Conservation (phyloP, 2,797 vertebrate genomes). For the Halcyon badia region DNA sequence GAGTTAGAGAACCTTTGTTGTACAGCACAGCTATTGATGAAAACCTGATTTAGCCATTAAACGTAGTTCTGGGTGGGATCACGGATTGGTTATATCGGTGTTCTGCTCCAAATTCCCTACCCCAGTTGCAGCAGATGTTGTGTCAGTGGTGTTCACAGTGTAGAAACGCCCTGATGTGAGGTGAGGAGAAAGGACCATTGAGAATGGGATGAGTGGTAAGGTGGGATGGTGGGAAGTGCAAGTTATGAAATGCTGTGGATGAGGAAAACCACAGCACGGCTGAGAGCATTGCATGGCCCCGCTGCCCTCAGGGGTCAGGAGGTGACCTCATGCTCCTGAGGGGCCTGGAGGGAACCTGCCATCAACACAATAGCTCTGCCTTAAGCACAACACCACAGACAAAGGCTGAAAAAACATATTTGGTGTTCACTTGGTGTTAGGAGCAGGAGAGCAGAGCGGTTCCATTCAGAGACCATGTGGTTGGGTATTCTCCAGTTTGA, state of each 20-base stretch:
- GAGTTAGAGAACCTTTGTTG: not conserved
- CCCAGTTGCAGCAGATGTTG: not conserved
- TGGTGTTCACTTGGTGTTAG: slow-evolving; percentile 25
- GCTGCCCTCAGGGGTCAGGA: slow-evolving; percentile 40
- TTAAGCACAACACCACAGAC: not conserved
- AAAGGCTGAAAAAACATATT: slow-evolving; percentile 62
- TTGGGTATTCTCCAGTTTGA: not conserved
- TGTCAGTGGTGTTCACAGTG: rapidly evolving
- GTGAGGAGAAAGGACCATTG: not conserved
- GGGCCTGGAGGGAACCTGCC: slow-evolving; percentile 19
- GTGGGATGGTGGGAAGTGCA: not conserved
- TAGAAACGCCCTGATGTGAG: not conserved
- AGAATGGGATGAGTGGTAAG: not conserved
- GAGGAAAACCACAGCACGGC: not conserved
- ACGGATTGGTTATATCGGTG: not conserved
- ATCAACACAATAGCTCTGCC: slow-evolving; percentile 32
- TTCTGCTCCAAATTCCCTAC: not conserved
- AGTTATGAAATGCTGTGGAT: not conserved
- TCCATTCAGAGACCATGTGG: not conserved
- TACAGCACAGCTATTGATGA: not conserved
- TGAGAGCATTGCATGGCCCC: not conserved
- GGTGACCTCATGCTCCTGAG: slow-evolving; percentile 20
- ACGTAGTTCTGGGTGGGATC: not conserved
- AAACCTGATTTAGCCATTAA: not conserved
- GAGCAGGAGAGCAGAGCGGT: not conserved